These are phyloP conservation scores for Cyphomyrus discorhynchus DNA, from an alignment of 2,113 vertebrate species.

Conservation along the genomic window DNA sequence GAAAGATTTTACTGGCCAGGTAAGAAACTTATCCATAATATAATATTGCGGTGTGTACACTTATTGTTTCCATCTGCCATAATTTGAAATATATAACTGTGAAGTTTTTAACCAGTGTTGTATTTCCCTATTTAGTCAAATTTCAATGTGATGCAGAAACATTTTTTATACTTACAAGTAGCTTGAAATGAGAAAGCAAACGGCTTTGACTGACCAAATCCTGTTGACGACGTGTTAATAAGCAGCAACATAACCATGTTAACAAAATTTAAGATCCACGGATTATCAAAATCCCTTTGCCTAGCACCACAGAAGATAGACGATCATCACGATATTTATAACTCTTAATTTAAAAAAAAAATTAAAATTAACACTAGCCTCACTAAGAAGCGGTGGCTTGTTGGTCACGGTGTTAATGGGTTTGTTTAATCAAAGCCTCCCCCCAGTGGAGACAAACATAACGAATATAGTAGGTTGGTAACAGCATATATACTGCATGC, in stretches of 20 bases:
- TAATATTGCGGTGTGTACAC: not conserved
- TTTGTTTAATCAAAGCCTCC: not conserved
- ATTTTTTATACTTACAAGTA: not conserved
- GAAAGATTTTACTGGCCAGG: constrained; percentile 73
- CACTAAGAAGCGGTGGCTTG: not conserved
- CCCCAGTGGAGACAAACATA: not conserved
- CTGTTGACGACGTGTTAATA: not conserved
- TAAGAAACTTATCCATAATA: constrained; percentile 43
- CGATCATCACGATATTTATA: not conserved
- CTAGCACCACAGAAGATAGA: not conserved
- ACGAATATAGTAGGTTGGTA: not conserved
- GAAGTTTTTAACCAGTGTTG: not conserved
- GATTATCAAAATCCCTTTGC: not conserved
- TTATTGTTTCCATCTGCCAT: not conserved
- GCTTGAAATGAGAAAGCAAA: not conserved
- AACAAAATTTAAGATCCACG: not conserved
- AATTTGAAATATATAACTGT: not conserved
- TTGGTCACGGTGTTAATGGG: not conserved
- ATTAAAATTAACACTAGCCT: not conserved
- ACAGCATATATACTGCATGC: not conserved
- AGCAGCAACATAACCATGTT: not conserved
- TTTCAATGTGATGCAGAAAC: not conserved
- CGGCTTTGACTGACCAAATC: not conserved
- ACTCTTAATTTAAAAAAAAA: not conserved
- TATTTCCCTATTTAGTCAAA: not conserved